These are phyloP conservation scores for Tenthredo notha DNA, from an alignment of 2,888 invertebrate species.

Conservation along the genomic window DNA sequence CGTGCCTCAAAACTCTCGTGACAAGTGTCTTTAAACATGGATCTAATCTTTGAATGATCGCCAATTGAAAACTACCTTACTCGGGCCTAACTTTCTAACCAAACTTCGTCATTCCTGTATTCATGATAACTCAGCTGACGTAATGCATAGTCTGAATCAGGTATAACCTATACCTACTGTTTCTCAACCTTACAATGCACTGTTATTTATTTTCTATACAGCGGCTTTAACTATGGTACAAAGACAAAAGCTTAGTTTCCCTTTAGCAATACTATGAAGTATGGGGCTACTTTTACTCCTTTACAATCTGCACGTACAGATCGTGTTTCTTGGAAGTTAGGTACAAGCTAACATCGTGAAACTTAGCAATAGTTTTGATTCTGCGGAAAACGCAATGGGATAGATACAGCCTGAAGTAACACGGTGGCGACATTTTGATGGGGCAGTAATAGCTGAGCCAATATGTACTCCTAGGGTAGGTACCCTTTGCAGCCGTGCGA, in stretches of 20 bases:
- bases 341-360: not conserved
- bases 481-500: constrained; percentile 49
- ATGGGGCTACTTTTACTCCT: not conserved
- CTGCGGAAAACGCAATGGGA: not conserved
- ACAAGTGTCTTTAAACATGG: constrained; percentile 44
- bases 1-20: constrained; percentile 44
- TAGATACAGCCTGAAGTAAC: not conserved
- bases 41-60: constrained; percentile 6
- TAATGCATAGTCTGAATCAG: not conserved
- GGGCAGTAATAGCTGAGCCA: constrained; percentile 66
- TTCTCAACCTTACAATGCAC: not conserved
- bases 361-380: not conserved
- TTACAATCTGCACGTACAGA: constrained; percentile 1
- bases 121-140: not conserved
- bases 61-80: constrained; percentile 22
- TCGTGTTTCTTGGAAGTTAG: not conserved
- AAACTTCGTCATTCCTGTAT: not conserved
- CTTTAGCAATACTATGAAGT: not conserved
- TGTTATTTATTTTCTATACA: constrained; percentile 5
- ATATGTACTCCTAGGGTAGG: constrained; percentile 65
- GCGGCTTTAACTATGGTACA: not conserved
- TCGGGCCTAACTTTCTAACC: not conserved
- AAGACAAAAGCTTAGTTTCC: constrained; percentile 35
- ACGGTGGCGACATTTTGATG: constrained; percentile 64
- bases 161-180: not conserved